Evolutionary conservation across 2,797 vertebrate genomes (phyloP), one percentile per base, ranked within the genome.

Genomic region (Kryptolebias ocellatus): DNA sequence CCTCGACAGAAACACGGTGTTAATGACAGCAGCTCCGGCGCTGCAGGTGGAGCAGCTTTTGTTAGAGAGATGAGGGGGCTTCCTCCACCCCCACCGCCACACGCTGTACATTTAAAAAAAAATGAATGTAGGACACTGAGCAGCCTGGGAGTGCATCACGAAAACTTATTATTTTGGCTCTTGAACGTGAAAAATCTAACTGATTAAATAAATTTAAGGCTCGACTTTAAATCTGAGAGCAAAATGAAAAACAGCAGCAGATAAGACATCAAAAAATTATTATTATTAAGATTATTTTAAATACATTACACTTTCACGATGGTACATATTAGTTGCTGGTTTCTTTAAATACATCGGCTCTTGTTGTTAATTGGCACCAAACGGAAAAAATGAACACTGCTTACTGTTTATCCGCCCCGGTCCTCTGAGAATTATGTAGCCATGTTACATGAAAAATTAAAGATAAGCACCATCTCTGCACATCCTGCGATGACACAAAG

Each of bases 11-110:
- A 74, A 68, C 69, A 50, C 10, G 42, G 39, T 46, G 63, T 58
- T 58, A 24, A 77, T 71, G 66, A 83, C 74, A 78, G 75, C 80
- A 24, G 27, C 79, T 76, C 69, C 1, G 55, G 62, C 54, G 14
- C 66, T 70, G 55, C 77, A 72, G 17, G 64, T 71, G 78, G 65
- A 80, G 71, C 20, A 46, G 80, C 84, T 84, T 24, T 87, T 90
- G 80, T 89, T 84, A 24, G 37, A 57, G 31, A 59, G 29, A 70
- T 11, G 27, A 51, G 74, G 64, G 20, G 64, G 60, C 53, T 82
- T 64, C 24, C 60, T 56, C 64, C 70, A 53, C 68, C 70, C 70
- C 46, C 67, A 82, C 70, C 49, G 2, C 17, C 60, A 54, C 68
- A 12, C 20, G 20, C 1, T 17, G 49, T 4, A n/a, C 57, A 52